phyloP scores from a whole-genome alignment of 2,113 vertebrate genomes.

The Macrotus californicus region DNA sequence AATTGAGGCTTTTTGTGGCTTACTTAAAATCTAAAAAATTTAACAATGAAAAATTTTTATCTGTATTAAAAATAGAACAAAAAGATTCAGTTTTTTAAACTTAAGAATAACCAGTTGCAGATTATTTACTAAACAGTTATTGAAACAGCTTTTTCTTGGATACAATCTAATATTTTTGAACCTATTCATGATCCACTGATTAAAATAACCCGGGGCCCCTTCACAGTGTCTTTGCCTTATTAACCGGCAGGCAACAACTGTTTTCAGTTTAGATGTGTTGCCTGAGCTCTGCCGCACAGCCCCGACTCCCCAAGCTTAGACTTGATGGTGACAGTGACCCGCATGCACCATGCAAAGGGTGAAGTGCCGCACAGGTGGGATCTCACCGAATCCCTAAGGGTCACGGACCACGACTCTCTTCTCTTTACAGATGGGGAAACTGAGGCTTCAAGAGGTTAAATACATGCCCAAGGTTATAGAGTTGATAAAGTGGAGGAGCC shows the following conservation, averaged over 20 bases:
- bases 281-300: neutral
- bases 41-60: neutral
- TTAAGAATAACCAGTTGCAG: neutral
- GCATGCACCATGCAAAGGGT: neutral
- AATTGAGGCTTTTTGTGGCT: neutral
- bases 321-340: too few relatives aligned
- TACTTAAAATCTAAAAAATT: constrained; percentile 14
- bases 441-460: neutral
- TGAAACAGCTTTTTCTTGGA: neutral
- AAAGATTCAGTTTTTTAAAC: neutral
- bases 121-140: neutral
- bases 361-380: neutral
- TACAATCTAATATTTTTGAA: constrained; percentile 20
- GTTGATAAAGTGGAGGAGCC: neutral
- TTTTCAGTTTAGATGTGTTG: constrained; percentile 57
- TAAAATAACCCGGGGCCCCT: constrained; percentile 50
- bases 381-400: neutral
- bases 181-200: neutral
- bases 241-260: constrained; percentile 24
- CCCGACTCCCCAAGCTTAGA: neutral
- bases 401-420: neutral
- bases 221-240: neutral
- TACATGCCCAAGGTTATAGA: neutral
- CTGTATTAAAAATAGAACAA: constrained; percentile 16
- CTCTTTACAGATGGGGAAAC: neutral